Conservation (phyloP, 53 echinoderm and acorn worm genomes). For the Stichopus horrens region DNA sequence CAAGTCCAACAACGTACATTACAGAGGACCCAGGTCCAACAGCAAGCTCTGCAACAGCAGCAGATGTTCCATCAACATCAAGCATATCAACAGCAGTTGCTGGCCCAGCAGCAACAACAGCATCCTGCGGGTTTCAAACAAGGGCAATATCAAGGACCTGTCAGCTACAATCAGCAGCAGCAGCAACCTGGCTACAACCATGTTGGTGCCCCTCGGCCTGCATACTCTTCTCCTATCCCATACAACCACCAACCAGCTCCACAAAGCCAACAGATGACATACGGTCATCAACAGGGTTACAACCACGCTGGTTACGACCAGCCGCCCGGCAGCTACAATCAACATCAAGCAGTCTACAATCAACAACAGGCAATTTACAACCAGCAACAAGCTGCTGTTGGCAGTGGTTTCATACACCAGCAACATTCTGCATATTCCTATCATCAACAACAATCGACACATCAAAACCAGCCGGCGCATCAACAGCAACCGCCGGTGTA, state of each 20-base stretch:
- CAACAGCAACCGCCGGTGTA: constrained; percentile 69
- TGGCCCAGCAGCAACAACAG: constrained; percentile 52
- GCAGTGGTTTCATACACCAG: constrained; percentile 49
- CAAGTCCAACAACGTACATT: constrained; percentile 55
- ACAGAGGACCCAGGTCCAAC: constrained; percentile 48
- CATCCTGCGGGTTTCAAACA: not conserved
- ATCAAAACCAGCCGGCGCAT: constrained; percentile 47
- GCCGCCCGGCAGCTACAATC: not conserved
- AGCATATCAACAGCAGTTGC: constrained; percentile 55
- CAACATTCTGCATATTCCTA: constrained; percentile 43
- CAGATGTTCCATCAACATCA: constrained; percentile 51
- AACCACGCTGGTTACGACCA: constrained; percentile 17
- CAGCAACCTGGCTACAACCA: constrained; percentile 21
- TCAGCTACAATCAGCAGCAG: not conserved
- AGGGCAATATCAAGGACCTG: constrained; percentile 8
- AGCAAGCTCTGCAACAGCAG: constrained; percentile 55
- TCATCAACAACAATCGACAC: constrained; percentile 57
- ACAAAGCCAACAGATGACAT: not conserved
- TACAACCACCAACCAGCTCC: constrained; percentile 12
- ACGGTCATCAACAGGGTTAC: constrained; percentile 26
- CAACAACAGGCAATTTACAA: constrained; percentile 28
- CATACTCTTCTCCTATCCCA: not conserved
- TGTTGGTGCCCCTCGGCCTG: not conserved
- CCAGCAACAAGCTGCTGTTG: not conserved
- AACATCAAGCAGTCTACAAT: constrained; percentile 33